phyloP scores from a whole-genome alignment of 2,888 invertebrate genomes.

The Lycia hirtaria region DNA sequence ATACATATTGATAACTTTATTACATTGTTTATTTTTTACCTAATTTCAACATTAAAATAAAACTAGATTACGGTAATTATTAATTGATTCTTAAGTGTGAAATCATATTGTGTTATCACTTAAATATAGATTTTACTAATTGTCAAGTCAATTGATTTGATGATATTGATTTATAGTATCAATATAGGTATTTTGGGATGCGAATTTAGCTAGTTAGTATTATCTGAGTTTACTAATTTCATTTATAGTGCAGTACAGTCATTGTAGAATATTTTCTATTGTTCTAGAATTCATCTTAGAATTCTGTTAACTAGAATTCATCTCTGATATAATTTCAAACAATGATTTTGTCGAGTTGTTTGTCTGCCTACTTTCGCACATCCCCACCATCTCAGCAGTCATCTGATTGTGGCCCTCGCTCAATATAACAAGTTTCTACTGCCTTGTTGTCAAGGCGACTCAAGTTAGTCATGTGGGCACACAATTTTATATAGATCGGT shows the following conservation, averaged over 20 bases:
- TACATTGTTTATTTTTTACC: not conserved
- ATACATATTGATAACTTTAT: not conserved
- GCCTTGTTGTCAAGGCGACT: constrained; percentile 45
- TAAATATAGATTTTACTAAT: too few relatives aligned
- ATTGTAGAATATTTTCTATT: too few relatives aligned
- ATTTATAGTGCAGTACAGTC: too few relatives aligned
- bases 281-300: too few relatives aligned
- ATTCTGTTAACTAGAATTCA: too few relatives aligned
- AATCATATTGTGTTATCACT: too few relatives aligned
- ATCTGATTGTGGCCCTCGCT: constrained; percentile 35
- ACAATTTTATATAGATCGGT: constrained; percentile 8
- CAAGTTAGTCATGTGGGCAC: constrained; percentile 12
- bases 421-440: constrained; percentile 40
- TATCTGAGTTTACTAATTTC: too few relatives aligned
- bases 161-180: too few relatives aligned
- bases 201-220: too few relatives aligned
- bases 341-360: not conserved
- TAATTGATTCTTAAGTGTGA: too few relatives aligned
- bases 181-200: too few relatives aligned
- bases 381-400: constrained; percentile 28
- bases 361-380: constrained; percentile 22
- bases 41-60: not conserved
- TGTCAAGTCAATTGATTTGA: too few relatives aligned
- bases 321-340: not conserved
- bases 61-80: not conserved